Evolutionary conservation across 1,140 invertebrate species (phyloP).

Genomic region (Lepidurus apus): DNA sequence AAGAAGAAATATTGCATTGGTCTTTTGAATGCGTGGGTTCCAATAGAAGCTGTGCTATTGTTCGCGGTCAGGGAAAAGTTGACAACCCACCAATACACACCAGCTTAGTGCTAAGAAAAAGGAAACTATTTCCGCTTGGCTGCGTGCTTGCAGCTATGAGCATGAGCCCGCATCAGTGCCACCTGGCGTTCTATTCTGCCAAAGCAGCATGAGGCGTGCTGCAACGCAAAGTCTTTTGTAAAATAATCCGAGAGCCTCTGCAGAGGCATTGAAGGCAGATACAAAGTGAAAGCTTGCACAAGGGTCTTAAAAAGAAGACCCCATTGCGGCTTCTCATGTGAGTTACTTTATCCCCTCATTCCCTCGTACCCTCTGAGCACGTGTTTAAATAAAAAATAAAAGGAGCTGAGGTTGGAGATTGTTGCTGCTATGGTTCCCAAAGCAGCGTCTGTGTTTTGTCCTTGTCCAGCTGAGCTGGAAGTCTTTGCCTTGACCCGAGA

Average conservation of each 20-base stretch:
- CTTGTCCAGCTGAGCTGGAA: not conserved
- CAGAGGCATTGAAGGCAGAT: not conserved
- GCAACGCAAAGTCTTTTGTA: not conserved
- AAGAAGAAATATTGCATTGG: no score
- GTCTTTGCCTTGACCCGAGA: not conserved
- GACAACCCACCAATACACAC: no score
- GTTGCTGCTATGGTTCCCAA: not conserved
- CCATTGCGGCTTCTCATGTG: no score
- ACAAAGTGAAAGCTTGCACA: not conserved
- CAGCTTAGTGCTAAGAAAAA: no score
- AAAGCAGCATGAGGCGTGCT: not conserved
- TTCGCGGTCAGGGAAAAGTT: no score
- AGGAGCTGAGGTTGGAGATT: constrained; percentile 7
- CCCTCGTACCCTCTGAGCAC: no score
- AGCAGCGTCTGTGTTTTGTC: not conserved
- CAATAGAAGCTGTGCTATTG: no score
- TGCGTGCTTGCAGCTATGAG: constrained; percentile 1
- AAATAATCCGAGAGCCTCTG: not conserved
- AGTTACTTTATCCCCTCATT: no score
- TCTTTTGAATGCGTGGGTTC: no score
- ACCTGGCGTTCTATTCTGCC: not conserved
- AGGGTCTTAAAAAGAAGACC: no score
- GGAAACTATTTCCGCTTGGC: not conserved
- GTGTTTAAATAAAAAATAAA: not conserved
- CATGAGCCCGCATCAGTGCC: no score